Base-by-base conservation (phyloP, 64 coral and sea anemone genomes). In the Cladopsammia gracilis region DNA sequence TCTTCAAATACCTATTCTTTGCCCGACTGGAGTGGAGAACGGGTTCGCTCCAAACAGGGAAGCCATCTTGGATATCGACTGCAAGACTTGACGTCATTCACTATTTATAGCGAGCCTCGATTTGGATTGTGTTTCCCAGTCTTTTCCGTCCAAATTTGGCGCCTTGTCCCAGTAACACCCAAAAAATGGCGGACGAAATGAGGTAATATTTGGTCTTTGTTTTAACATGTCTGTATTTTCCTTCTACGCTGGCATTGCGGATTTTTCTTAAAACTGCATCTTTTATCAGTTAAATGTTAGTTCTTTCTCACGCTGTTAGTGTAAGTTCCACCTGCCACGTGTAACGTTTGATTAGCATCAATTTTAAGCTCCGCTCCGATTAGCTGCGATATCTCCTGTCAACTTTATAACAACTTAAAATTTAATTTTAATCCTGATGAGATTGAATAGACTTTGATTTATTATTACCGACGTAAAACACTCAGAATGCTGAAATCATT, bases 11-110 rank as follows among this genome's bases (percentile, higher is more conserved):
- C 98, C 98, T 89, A 99, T 99, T 99, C 98, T 93, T 79, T 99
- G 98, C 84, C 98, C 98, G 77, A 99, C 98, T 66, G 98, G 94
- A 24, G 98, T 84, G 49, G 98, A 91, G 87, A 99, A 99, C 12
- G 88, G 80, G 79, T 96, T 99, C 74, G 76, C 70, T 70, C 83
- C 83, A 88, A 99, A 99, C 54, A 99, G 88, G 68, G 98, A 85
- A 78, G 98, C 91, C 98, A 99, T 99, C 83, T 96, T 98, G 73
- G 90, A 90, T 34, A 81, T 69, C 71, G 62, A 62, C 42, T 73
- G 12, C 18, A 19, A 76, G 75, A 88, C 89, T 34, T 96, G 59
- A 99, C 89, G 94, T 96, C 98, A 99, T 96, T 24, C 42, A 34
- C 77, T 61, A 57, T 85, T 86, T 71, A 95, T 91, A 93, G 1